A percentile compares a stretch with the other conserved stretches of the same genome.
phyloP scores from a whole-genome alignment of 64 coral and sea anemone genomes.

The Montipora cactus region DNA sequence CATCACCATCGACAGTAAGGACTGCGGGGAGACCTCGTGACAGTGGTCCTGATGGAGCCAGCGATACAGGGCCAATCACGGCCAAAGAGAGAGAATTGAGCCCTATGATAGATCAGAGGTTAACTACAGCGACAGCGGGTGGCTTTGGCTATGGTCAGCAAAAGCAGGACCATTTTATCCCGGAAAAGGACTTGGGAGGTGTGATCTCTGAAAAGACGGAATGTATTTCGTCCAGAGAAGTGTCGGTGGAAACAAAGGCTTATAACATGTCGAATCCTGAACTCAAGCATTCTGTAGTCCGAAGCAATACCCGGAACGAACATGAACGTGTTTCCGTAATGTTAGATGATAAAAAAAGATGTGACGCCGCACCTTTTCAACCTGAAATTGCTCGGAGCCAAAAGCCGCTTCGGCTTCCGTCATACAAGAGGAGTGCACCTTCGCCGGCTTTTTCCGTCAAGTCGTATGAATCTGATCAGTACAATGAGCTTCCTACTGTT shows the following conservation, averaged over 20 bases:
- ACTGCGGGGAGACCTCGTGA: constrained; percentile 49
- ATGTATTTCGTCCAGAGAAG: neutral
- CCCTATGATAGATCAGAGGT: neutral
- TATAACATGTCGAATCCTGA: constrained; percentile 16
- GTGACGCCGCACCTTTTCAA: neutral
- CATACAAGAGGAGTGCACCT: constrained; percentile 30
- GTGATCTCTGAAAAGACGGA: neutral
- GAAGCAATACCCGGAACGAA: neutral
- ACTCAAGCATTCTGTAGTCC: neutral
- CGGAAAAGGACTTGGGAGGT: constrained; percentile 35
- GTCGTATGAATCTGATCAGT: constrained; percentile 86
- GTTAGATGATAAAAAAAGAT: constrained; percentile 34
- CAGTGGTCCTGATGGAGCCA: constrained; percentile 81
- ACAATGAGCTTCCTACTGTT: constrained; percentile 83
- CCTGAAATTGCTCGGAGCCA: constrained; percentile 4
- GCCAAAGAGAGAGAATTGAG: constrained; percentile 28
- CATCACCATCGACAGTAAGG: neutral
- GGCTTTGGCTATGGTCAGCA: neutral
- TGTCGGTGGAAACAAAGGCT: neutral
- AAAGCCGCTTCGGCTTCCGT: constrained; percentile 38
- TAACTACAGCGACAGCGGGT: neutral
- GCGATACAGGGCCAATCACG: constrained; percentile 63
- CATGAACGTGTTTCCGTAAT: neutral
- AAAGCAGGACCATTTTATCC: neutral
- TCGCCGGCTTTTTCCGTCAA: constrained; percentile 68